A percentile compares a stretch with the other conserved stretches of the same genome.
These are phyloP conservation scores for Rutpela maculata DNA, from an alignment of 2,888 invertebrate genomes.

Conservation along the genomic window DNA sequence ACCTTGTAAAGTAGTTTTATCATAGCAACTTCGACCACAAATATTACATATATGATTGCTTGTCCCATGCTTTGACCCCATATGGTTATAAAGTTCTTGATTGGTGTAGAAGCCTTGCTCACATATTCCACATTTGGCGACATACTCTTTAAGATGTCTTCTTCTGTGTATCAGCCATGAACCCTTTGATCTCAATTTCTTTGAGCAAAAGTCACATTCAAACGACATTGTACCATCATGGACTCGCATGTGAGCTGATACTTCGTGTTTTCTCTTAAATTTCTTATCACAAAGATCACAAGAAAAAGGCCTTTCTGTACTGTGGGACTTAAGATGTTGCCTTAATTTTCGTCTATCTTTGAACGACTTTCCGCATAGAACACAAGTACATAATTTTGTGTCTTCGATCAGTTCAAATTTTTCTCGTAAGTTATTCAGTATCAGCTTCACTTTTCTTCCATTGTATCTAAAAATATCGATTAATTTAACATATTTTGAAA, in stretches of 20 bases:
- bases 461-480: neutral
- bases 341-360: constrained; percentile 72
- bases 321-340: constrained; percentile 73
- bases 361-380: constrained; percentile 74
- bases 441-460: too few relatives aligned
- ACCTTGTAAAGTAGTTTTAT: constrained; percentile 61
- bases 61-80: constrained; percentile 62
- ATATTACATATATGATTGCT: constrained; percentile 62
- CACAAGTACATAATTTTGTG: constrained; percentile 33
- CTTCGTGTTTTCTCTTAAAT: constrained; percentile 55
- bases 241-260: constrained; percentile 53
- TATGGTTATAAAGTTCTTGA: constrained; percentile 64
- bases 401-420: constrained; percentile 25
- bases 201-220: constrained; percentile 76
- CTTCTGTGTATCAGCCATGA: constrained; percentile 74
- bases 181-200: constrained; percentile 72
- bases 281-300: constrained; percentile 57
- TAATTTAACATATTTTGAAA: neutral
- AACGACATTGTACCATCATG: constrained; percentile 43
- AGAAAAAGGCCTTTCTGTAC: constrained; percentile 73
- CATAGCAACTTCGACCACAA: constrained; percentile 64
- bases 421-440: neutral
- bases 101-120: constrained; percentile 63
- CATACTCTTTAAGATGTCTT: constrained; percentile 76
- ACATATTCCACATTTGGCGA: constrained; percentile 73